These are phyloP conservation scores for Atrichornis clamosus DNA, from an alignment of 2,113 vertebrate species.

Conservation along the genomic window DNA sequence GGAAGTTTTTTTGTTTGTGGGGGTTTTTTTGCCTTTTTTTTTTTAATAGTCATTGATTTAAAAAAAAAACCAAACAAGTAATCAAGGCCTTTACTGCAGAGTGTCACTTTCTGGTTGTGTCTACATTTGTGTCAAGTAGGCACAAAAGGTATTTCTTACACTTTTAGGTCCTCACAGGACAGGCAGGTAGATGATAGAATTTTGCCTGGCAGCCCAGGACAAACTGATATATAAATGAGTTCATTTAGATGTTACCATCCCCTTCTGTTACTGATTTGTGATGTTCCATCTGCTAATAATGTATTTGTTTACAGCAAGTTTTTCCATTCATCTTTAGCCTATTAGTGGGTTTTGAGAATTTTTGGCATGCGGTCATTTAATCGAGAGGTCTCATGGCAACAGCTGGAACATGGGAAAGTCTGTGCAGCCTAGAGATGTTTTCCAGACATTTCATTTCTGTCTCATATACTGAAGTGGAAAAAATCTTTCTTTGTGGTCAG, in stretches of 20 bases:
- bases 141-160: neutral
- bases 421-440: neutral
- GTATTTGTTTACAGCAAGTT: constrained; percentile 3
- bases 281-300: neutral
- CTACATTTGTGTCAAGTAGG: neutral
- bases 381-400: neutral
- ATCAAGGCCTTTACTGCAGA: neutral
- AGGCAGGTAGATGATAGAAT: neutral
- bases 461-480: neutral
- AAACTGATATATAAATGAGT: neutral
- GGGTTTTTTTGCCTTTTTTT: neutral
- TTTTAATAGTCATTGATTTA: neutral
- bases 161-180: neutral
- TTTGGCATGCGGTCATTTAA: neutral
- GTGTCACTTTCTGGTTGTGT: neutral
- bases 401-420: neutral
- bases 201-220: neutral
- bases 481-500: neutral
- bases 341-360: constrained; percentile 24
- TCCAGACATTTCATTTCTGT: neutral
- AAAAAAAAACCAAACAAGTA: neutral
- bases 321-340: constrained; percentile 17
- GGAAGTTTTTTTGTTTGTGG: too few species aligned
- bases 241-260: neutral
- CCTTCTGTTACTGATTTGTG: neutral